Percentiles rank a stretch among this genome's conserved stretches.
phyloP scores from a whole-genome alignment of 2,888 invertebrate genomes.

The Amphiduros pacificus region DNA sequence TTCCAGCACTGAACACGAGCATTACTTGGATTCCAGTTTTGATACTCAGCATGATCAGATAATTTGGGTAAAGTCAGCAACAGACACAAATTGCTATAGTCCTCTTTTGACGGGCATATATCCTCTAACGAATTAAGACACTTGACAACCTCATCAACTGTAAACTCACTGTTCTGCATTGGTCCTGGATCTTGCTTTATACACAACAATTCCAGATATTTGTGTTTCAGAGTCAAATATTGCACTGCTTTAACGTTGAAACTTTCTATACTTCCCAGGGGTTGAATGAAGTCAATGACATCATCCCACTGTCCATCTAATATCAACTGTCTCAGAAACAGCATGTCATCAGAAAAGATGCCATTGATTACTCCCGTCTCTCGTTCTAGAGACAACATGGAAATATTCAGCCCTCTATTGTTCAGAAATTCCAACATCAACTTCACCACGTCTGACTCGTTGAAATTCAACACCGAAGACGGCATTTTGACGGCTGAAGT shows the following conservation, averaged over 20 bases:
- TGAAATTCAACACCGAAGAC: constrained; percentile 43
- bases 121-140: constrained; percentile 87
- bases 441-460: constrained; percentile 65
- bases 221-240: constrained; percentile 86
- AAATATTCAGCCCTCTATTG: constrained; percentile 88
- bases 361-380: constrained; percentile 77
- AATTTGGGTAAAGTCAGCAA: constrained; percentile 88
- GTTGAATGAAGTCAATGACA: constrained; percentile 93
- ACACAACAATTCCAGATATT: constrained; percentile 90
- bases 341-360: constrained; percentile 86
- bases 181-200: constrained; percentile 78
- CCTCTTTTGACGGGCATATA: constrained; percentile 86
- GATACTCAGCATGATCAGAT: constrained; percentile 88
- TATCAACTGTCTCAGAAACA: constrained; percentile 90
- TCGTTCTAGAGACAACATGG: constrained; percentile 82
- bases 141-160: constrained; percentile 91
- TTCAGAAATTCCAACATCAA: constrained; percentile 62
- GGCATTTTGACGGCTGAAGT: constrained; percentile 47
- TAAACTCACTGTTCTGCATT: constrained; percentile 77
- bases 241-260: constrained; percentile 85
- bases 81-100: constrained; percentile 89
- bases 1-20: constrained; percentile 86
- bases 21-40: constrained; percentile 95
- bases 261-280: constrained; percentile 72
- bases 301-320: constrained; percentile 99